Conservation (phyloP, 2,797 vertebrate species). For the Pangasius mekongensis region DNA sequence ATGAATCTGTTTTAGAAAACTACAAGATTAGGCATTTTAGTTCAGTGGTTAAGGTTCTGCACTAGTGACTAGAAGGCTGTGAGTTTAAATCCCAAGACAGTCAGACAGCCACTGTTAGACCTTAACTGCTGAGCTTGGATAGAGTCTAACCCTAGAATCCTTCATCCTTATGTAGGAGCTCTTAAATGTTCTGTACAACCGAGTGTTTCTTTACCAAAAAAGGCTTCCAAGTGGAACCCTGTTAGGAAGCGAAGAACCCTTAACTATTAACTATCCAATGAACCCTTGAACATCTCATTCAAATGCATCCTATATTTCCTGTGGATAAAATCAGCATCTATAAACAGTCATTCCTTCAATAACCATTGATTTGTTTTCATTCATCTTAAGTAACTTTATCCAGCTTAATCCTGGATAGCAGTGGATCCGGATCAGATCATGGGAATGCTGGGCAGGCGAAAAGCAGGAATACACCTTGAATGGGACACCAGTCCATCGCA, state of each 20-base stretch:
- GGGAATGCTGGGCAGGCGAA: neutral
- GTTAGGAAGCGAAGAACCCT: neutral
- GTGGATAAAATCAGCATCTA: neutral
- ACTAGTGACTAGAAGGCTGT: neutral
- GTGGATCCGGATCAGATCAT: neutral
- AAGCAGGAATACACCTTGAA: neutral
- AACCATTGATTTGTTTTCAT: neutral
- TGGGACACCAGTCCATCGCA: neutral
- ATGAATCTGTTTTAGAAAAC: neutral
- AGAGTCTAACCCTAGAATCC: neutral
- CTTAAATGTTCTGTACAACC: neutral
- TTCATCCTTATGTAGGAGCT: neutral
- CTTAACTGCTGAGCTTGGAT: neutral
- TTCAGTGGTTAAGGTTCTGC: conserved; percentile 1
- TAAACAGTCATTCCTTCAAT: neutral
- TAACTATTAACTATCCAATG: neutral
- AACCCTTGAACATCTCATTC: neutral
- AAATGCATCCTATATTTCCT: neutral
- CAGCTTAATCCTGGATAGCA: neutral
- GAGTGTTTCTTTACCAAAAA: neutral
- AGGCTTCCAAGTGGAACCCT: neutral
- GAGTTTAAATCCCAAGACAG: conserved; percentile 5
- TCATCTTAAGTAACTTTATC: neutral
- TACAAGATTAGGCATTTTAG: neutral
- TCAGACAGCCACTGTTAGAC: neutral